phyloP scores from a whole-genome alignment of 2,113 vertebrate species.

The Formicarius rufipectus region DNA sequence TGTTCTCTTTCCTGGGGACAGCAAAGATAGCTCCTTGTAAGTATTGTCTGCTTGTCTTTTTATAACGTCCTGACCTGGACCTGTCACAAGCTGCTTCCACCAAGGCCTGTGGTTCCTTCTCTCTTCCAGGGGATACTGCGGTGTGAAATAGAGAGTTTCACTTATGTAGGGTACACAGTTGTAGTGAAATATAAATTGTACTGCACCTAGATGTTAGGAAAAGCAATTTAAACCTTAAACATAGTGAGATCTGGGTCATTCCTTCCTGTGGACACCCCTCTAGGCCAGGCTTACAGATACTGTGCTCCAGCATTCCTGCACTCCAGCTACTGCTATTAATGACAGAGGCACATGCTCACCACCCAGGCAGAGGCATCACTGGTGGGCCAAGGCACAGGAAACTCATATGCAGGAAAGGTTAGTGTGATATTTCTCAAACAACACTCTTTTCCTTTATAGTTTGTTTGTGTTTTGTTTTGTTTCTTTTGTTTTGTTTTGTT shows the following conservation, averaged over 20 bases:
- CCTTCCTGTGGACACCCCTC: background rate
- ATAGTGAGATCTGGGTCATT: background rate
- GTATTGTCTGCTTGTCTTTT: background rate
- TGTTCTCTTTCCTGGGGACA: background rate
- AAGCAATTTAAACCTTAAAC: background rate
- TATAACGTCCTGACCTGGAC: background rate
- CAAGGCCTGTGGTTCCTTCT: background rate
- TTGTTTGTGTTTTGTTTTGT: too few species aligned
- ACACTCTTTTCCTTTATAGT: background rate
- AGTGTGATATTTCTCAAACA: background rate
- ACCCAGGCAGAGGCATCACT: background rate
- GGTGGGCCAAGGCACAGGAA: background rate
- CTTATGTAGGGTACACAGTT: background rate
- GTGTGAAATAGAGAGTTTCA: background rate
- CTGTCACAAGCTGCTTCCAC: background rate
- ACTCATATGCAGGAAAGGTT: background rate
- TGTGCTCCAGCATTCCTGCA: background rate
- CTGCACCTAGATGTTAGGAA: background rate
- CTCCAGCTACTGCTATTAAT: fast-evolving
- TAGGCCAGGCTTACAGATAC: fast-evolving
- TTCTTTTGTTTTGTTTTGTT: too few species aligned
- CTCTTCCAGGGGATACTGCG: background rate
- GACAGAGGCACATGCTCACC: background rate
- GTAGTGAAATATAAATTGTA: background rate
- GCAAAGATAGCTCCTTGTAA: background rate